Percentiles rank a stretch among this genome's conserved stretches.
phyloP scores from a whole-genome alignment of 2,113 vertebrate genomes.

The Gobiocypris rarus region DNA sequence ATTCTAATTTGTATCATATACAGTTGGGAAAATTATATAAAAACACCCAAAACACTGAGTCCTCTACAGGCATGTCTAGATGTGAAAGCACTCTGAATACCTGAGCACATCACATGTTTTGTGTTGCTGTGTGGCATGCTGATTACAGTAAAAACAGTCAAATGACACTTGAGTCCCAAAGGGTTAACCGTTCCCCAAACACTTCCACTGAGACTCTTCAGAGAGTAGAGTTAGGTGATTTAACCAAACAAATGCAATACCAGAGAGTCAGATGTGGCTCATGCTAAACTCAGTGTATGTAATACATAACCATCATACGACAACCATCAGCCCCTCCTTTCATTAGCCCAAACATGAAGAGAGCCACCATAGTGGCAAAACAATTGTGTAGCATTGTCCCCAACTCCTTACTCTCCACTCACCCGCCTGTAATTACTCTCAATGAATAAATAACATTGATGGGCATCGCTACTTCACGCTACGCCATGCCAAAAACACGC shows the following conservation, averaged over 20 bases:
- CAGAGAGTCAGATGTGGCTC: constrained; percentile 18
- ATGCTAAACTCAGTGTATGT: constrained; percentile 33
- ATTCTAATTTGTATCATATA: background rate
- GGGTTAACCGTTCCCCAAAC: constrained; percentile 51
- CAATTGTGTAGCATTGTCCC: constrained; percentile 52
- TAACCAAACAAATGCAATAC: constrained; percentile 58
- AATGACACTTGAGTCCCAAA: constrained; percentile 50
- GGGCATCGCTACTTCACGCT: constrained; percentile 17
- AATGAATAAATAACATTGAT: constrained; percentile 42
- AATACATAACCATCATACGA: background rate
- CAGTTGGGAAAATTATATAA: background rate
- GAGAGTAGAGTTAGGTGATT: constrained; percentile 57
- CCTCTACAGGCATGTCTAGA: constrained; percentile 9
- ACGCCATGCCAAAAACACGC: constrained; percentile 20
- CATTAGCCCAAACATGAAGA: constrained; percentile 48
- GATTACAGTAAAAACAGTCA: constrained; percentile 41
- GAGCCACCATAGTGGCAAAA: constrained; percentile 44
- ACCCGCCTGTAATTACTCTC: constrained; percentile 44
- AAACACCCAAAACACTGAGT: background rate
- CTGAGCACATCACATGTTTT: constrained; percentile 10
- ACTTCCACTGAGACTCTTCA: constrained; percentile 57
- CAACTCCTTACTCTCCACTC: constrained; percentile 36
- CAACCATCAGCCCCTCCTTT: constrained; percentile 39
- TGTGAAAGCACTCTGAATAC: constrained; percentile 4
- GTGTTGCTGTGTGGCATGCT: constrained; percentile 5